Conservation (phyloP, 1,140 invertebrate species). For the Diabrotica virgifera region DNA sequence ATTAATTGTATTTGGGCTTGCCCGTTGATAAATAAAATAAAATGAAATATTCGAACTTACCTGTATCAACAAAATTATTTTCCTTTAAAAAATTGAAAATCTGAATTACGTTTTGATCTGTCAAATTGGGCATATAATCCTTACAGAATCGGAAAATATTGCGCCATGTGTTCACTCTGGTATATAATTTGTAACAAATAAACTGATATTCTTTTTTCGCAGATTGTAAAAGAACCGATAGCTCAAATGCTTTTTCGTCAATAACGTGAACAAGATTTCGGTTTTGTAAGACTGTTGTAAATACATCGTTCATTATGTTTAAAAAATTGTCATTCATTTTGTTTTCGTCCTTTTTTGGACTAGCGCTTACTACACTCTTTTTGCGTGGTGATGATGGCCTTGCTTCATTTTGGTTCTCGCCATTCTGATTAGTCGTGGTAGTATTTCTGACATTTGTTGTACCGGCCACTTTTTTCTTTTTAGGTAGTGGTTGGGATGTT, state of each 20-base stretch:
- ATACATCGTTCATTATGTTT: neutral
- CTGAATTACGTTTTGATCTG: slow-evolving; percentile 14
- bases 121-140: slow-evolving; percentile 15
- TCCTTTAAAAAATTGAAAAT: slow-evolving; percentile 20
- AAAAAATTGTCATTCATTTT: slow-evolving; percentile 1
- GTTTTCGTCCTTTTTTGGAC: slow-evolving; percentile 4
- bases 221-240: neutral
- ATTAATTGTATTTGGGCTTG: too few relatives aligned
- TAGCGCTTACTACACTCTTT: too few relatives aligned
- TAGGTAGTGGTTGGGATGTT: too few relatives aligned
- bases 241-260: neutral
- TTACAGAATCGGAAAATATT: slow-evolving; percentile 25
- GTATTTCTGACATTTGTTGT: too few relatives aligned
- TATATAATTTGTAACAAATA: slow-evolving; percentile 23
- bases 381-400: neutral
- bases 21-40: too few relatives aligned
- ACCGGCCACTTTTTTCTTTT: too few relatives aligned
- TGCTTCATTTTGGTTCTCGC: neutral
- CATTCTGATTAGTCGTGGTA: too few relatives aligned
- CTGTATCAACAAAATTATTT: slow-evolving; percentile 21
- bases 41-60: slow-evolving; percentile 12
- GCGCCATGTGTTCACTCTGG: slow-evolving; percentile 20
- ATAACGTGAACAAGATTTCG: neutral
- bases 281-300: neutral
- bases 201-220: slow-evolving; percentile 8